A percentile compares a stretch with the other conserved stretches of the same genome.
Conservation (phyloP, 2,113 vertebrate species). For the Coturnix japonica region DNA sequence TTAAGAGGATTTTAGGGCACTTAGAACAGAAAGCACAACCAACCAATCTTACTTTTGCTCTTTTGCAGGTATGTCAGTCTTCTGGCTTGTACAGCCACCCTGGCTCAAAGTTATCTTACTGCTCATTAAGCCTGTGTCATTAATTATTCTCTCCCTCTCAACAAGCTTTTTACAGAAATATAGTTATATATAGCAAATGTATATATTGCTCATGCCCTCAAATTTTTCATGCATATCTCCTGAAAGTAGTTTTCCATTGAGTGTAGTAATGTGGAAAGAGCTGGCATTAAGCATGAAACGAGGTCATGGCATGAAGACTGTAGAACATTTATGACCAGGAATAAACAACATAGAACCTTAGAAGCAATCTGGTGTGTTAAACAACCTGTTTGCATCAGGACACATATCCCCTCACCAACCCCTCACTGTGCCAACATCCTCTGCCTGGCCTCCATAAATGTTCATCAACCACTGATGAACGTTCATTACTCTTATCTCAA, state of each 20-base stretch:
- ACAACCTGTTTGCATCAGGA: not conserved
- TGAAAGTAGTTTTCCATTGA: conserved; percentile 7
- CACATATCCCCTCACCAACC: not conserved
- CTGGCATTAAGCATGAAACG: not conserved
- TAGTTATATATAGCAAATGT: not conserved
- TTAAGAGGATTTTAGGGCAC: not conserved
- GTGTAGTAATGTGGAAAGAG: not conserved
- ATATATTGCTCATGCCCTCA: not conserved
- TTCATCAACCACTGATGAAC: too few species aligned
- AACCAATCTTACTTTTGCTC: not conserved
- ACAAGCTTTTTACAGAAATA: not conserved
- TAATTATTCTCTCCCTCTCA: not conserved
- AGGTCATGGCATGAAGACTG: not conserved
- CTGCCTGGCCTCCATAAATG: too few species aligned
- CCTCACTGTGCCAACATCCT: too few species aligned
- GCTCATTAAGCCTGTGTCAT: not conserved
- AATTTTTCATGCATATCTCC: not conserved
- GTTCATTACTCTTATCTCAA: not conserved
- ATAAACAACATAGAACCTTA: not conserved
- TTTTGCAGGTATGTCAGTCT: not conserved
- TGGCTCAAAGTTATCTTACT: not conserved
- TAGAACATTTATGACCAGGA: not conserved
- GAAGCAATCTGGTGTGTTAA: not conserved
- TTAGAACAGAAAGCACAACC: not conserved
- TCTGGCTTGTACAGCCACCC: not conserved